Evolutionary conservation across 2,797 vertebrate genomes (phyloP).

Genomic region (Balearica regulorum): DNA sequence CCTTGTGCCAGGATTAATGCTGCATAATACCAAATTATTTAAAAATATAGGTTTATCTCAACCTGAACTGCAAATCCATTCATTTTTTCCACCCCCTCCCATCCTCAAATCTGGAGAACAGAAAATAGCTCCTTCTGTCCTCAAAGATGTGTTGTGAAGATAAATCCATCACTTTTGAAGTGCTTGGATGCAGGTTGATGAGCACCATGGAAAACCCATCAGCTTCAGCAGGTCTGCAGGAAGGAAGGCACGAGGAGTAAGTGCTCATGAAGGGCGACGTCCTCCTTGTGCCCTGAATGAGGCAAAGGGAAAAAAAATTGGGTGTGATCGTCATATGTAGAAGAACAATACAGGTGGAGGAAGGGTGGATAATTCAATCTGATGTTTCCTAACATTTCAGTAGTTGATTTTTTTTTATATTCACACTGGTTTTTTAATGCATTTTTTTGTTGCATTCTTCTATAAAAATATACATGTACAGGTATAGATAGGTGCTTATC

Average conservation of each 20-base stretch:
- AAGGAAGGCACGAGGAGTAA: neutral
- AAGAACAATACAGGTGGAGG: neutral
- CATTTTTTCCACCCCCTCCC: neutral
- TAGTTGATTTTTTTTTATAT: neutral
- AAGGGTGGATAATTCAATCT: neutral
- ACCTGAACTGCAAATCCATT: neutral
- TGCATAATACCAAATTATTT: neutral
- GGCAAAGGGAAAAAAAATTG: neutral
- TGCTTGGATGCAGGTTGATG: neutral
- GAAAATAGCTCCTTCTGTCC: neutral
- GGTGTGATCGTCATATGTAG: neutral
- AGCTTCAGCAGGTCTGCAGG: neutral
- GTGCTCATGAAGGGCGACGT: neutral
- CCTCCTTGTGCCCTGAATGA: neutral
- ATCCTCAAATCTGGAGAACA: neutral
- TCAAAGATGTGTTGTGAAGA: neutral
- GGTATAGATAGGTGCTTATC: neutral
- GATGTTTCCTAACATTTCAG: neutral
- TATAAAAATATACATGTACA: neutral
- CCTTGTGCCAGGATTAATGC: neutral
- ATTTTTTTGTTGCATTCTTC: neutral
- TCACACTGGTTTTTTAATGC: fast-evolving
- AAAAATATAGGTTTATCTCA: neutral
- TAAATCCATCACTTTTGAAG: neutral
- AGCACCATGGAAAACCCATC: neutral